Conservation (phyloP, 1,140 invertebrate genomes). For the Augochlora pura region DNA sequence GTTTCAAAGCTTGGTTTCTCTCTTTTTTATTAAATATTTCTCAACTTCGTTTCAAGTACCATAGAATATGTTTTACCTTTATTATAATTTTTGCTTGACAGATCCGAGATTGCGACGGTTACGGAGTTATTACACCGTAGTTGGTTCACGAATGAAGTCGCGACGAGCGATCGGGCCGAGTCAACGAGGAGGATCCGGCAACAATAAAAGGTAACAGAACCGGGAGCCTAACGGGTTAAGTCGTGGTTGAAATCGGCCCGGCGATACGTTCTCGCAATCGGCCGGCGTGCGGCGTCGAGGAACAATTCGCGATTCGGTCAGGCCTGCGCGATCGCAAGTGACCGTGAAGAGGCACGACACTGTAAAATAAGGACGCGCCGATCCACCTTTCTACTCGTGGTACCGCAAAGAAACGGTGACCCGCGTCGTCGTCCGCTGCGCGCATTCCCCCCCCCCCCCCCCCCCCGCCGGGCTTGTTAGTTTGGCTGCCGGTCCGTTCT, state of each 20-base stretch:
- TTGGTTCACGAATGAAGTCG: too few relatives aligned
- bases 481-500: slow-evolving; percentile 53
- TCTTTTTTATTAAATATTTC: too few relatives aligned
- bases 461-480: slow-evolving; percentile 58
- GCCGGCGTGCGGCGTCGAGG: neutral
- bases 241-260: slow-evolving; percentile 1
- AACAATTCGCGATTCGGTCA: slow-evolving; percentile 60
- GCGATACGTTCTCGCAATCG: neutral
- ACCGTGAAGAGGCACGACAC: slow-evolving; percentile 66
- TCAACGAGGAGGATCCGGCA: neutral
- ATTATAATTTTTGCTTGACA: too few relatives aligned
- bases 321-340: slow-evolving; percentile 60
- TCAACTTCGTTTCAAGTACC: too few relatives aligned
- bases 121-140: too few relatives aligned
- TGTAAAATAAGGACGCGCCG: slow-evolving; percentile 66
- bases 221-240: slow-evolving; percentile 24
- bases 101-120: too few relatives aligned
- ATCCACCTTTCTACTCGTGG: slow-evolving; percentile 65
- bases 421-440: slow-evolving; percentile 44
- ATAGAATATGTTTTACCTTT: too few relatives aligned
- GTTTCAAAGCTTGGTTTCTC: too few relatives aligned
- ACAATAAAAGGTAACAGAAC: neutral
- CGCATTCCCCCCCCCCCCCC: too few relatives aligned
- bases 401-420: slow-evolving; percentile 67
- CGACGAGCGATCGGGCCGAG: too few relatives aligned